phyloP scores from a whole-genome alignment of 1,140 invertebrate genomes.

The Papilio machaon region DNA sequence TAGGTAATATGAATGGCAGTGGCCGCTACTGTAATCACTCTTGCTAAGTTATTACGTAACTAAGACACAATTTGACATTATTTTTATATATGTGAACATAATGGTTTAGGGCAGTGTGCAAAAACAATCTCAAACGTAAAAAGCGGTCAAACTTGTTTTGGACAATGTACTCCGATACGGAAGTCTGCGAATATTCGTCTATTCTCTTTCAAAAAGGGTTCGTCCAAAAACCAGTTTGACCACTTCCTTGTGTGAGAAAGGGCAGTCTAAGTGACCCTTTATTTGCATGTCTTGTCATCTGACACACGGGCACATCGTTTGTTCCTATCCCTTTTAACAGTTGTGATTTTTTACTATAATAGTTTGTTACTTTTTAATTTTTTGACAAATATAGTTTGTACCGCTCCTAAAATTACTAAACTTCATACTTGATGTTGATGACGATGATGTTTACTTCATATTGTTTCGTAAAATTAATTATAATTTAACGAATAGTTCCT shows the following conservation, averaged over 20 bases:
- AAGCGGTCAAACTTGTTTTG: conserved; percentile 75
- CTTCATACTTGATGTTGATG: too few relatives aligned
- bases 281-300: conserved; percentile 64
- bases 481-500: too few relatives aligned
- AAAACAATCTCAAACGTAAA: conserved; percentile 59
- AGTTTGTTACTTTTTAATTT: too few relatives aligned
- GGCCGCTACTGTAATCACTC: too few relatives aligned
- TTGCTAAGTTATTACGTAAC: neutral
- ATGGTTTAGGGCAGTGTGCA: neutral
- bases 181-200: conserved; percentile 61
- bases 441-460: too few relatives aligned
- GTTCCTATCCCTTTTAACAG: neutral
- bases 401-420: too few relatives aligned
- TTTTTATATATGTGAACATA: neutral
- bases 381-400: too few relatives aligned
- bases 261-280: conserved; percentile 72
- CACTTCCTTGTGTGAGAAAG: conserved; percentile 71
- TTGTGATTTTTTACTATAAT: neutral
- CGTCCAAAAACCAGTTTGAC: conserved; percentile 74
- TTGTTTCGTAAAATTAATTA: too few relatives aligned
- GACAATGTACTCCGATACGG: conserved; percentile 68
- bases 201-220: conserved; percentile 60
- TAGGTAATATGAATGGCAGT: too few relatives aligned
- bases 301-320: conserved; percentile 46
- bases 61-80: neutral